Evolutionary conservation across 2,797 vertebrate species (phyloP), one percentile per base, ranked within the genome.

Genomic region (Xenops minutus): DNA sequence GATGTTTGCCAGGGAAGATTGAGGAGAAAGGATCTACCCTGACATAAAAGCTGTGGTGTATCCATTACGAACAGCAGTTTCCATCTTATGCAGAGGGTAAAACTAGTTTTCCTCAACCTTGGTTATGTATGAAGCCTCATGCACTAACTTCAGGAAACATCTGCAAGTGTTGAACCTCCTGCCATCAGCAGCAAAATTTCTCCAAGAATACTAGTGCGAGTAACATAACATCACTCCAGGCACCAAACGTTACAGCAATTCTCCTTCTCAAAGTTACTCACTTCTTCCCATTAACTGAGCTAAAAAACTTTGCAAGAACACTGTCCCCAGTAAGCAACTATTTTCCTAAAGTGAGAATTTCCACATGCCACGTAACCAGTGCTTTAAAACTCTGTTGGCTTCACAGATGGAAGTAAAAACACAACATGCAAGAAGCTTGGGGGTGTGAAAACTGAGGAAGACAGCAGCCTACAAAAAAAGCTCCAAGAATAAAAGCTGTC

Each of bases 311-410:
- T 18, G 30, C 4, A 85, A 80, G 20, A 86, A 58, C 27, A 48
- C 5, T 27, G 36, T 24, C 30, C 24, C 6, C 27, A 30, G 29
- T 11, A 72, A 72, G 12, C 5, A 81, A 43, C 9, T 29, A 2
- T 18, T 5, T 69, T 59, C n/a, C 74, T 66, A 0, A 69, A 51
- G 43, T 0, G 1, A 11, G 6, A n/a, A 39, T 71, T 79, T 82
- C 43, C 30, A 66, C 1, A 0, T n/a, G 69, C 20, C 43, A 20
- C 1, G 4, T 18, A 75, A 73, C 5, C 2, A 5, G 12, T 13
- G 12, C 73, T 89, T 84, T 39, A 54, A 27, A 86, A 68, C 27
- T 27, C 58, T 51, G 32, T 27, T 30, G 43, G 29, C 39, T 86
- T 69, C 51, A 78, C 34, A 72, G 43, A 56, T 9, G 2, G 6